A percentile compares a stretch with the other conserved stretches of the same genome.
phyloP scores from a whole-genome alignment of 1,140 invertebrate genomes.

The Laupala kohalensis region DNA sequence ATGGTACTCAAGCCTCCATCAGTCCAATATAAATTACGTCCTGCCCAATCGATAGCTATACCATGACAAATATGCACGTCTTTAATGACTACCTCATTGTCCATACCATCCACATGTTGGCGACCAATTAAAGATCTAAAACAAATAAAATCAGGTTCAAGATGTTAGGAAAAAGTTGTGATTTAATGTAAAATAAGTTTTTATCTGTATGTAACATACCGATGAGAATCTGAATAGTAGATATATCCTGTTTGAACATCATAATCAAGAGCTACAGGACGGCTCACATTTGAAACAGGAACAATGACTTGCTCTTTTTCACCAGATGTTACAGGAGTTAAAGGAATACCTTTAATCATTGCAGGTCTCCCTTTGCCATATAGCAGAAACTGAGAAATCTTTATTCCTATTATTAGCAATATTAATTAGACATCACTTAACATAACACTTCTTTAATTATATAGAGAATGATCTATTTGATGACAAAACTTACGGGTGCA shows the following conservation, averaged over 20 bases:
- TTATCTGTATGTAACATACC: slow-evolving; percentile 21
- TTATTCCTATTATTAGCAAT: slow-evolving; percentile 33
- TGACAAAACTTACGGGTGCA: slow-evolving; percentile 16
- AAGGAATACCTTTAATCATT: slow-evolving; percentile 45
- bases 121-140: slow-evolving; percentile 33
- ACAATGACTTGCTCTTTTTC: slow-evolving; percentile 39
- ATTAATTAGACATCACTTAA: slow-evolving; percentile 8
- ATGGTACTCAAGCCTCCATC: slow-evolving; percentile 48
- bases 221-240: slow-evolving; percentile 52
- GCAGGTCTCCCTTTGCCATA: slow-evolving; percentile 45
- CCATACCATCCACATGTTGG: slow-evolving; percentile 28
- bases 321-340: slow-evolving; percentile 24
- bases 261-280: slow-evolving; percentile 52
- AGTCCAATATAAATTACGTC: slow-evolving; percentile 70
- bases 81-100: slow-evolving; percentile 28
- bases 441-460: not conserved
- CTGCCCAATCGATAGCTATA: slow-evolving; percentile 65
- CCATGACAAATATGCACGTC: slow-evolving; percentile 47
- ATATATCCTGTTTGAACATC: slow-evolving; percentile 47
- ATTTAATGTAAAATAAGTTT: not conserved
- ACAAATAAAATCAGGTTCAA: not conserved
- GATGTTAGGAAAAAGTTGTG: not conserved
- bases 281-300: slow-evolving; percentile 46
- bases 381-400: slow-evolving; percentile 41
- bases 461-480: not conserved